A percentile compares a stretch with the other conserved stretches of the same genome.
phyloP scores from a whole-genome alignment of 2,888 invertebrate genomes.

The Iphiclides podalirius region DNA sequence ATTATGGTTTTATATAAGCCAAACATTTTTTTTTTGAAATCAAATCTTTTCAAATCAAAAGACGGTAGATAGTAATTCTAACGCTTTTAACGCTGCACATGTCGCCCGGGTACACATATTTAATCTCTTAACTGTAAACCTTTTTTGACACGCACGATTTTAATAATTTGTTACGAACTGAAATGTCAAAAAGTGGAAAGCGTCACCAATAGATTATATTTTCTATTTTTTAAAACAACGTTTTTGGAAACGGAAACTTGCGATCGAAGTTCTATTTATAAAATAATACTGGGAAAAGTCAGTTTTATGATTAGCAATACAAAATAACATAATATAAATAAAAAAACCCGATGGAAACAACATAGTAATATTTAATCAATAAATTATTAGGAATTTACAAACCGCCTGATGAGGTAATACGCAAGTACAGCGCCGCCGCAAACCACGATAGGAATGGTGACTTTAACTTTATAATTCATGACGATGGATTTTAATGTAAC shows the following conservation, averaged over 20 bases:
- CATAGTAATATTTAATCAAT: not conserved
- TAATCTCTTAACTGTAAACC: too few relatives aligned
- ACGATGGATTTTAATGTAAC: slow-evolving; percentile 42
- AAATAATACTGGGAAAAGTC: too few relatives aligned
- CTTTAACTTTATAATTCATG: slow-evolving; percentile 76
- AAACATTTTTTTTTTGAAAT: too few relatives aligned
- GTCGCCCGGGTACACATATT: slow-evolving; percentile 74
- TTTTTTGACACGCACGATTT: too few relatives aligned
- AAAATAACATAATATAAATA: too few relatives aligned
- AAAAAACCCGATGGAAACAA: not conserved
- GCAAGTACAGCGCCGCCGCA: slow-evolving; percentile 76
- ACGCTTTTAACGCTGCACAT: slow-evolving; percentile 73
- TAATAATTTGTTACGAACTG: too few relatives aligned
- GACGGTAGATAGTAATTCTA: slow-evolving; percentile 44
- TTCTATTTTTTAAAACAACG: slow-evolving; percentile 8
- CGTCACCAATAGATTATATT: slow-evolving; percentile 11
- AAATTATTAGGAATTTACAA: slow-evolving; percentile 47
- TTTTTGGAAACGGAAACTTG: not conserved
- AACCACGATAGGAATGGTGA: slow-evolving; percentile 73
- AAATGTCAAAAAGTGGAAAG: slow-evolving; percentile 14
- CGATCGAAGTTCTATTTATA: not conserved
- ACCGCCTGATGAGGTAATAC: slow-evolving; percentile 78
- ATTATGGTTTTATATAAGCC: not conserved
- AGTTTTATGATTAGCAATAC: too few relatives aligned
- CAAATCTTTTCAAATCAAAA: not conserved